Base-by-base conservation (phyloP, 1,140 invertebrate species). In the Asobara japonica region DNA sequence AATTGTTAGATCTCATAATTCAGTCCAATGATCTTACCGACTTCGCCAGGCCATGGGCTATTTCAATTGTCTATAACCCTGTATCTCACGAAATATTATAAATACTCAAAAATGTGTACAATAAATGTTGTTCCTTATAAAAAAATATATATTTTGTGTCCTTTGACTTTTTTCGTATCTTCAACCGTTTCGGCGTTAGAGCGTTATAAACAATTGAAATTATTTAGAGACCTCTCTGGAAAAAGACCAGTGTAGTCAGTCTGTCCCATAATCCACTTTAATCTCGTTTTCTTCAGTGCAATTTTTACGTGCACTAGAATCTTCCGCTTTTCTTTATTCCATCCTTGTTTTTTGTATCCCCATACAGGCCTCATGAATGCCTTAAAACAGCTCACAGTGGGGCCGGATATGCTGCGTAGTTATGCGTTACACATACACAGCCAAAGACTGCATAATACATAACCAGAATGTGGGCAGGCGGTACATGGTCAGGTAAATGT, bases 401-500 rank as follows among this genome's bases (percentile, higher is more conserved):
- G 67, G 68, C 71, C 70, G 68, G 71, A 76, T 74, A 79, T 74
- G 79, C 76, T 71, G 71, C 73, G 79, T 82, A 81, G 80, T 83
- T 81, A 84, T 83, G 80, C 82, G 80, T 84, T 84, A 84, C 80
- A 84, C 76, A 82, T 83, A 82, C 79, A 69, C 20, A 30, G 36
- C 11, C 71, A 74, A 76, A 80, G 72, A 78, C 82, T 80, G 78
- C 79, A 82, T 84, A 85, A 84, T 80, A 81, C 82, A 83, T 83
- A 84, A 75, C 74, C 76, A 71, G 79, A 80, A 81, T 77, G 78
- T 78, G 78, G 78, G 80, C 71, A 74, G 72, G 77, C 77, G 77
- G 77, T 83, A 80, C 76, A 79, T 80, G 79, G 78, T 77, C 80
- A 76, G 74, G 78, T 84, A 84, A 85, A 84, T 86, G 76, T n/a